Base-by-base conservation (phyloP, 2,888 invertebrate species). In the Agriotes lineatus region DNA sequence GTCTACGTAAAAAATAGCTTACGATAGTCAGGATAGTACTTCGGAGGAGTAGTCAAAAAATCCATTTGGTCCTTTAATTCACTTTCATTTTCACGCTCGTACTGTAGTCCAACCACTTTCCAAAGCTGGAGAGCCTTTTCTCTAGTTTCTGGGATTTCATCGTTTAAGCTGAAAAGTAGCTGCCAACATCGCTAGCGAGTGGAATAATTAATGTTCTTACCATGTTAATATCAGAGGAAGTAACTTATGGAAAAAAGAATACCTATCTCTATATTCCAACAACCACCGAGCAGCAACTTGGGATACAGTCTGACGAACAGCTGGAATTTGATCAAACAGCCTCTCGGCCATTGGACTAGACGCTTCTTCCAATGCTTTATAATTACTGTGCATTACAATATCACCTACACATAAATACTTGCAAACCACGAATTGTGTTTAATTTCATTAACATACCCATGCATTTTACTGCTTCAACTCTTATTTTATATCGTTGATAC, bases 181-280 rank as follows among this genome's bases (percentile, higher is more conserved):
- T n/a, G n/a, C n/a, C n/a, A n/a, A n/a, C n/a, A n/a, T n/a, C n/a
- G n/a, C n/a, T n/a, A n/a, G n/a, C n/a, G n/a, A n/a, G n/a, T n/a
- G n/a, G n/a, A n/a, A n/a, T n/a, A n/a, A n/a, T n/a, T n/a, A n/a
- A n/a, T n/a, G n/a, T 12, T 6, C n/a, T 79, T 85, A 91, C 90
- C 96, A 92, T 44, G 96, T 95, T 33, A 97, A 84, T 2, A 96
- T 84, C 9, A 97, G 83, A 0, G 97, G 97, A 74, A 97, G 86
- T 77, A 97, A 88, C 75, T 92, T 91, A 81, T 93, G 91, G 86
- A 95, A 96, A 84, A 91, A 96, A 0, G 96, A 96, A 81, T 97
- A 97, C 75, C 97, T 86, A 82, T 97, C 96, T 58, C 87, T 87
- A 64, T 96, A 89, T 61, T 90, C 88, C 20, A 93, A 81, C 81